Percentiles rank a stretch among this genome's conserved stretches.
Evolutionary conservation across 2,113 vertebrate species (phyloP).

Genomic region (Neotoma lepida): DNA sequence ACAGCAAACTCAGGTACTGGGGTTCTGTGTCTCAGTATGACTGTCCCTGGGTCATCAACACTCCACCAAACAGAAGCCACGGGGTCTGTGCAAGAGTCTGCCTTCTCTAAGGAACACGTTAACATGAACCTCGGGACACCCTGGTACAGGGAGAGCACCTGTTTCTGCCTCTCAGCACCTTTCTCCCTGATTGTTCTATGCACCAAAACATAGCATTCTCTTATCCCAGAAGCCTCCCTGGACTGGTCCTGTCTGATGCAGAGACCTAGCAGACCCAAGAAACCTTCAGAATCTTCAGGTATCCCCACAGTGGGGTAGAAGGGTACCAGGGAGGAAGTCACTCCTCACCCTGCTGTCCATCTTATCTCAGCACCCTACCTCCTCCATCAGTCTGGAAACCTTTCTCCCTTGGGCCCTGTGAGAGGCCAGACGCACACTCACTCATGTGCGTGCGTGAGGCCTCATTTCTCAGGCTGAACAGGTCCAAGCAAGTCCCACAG

Average conservation of each 20-base stretch:
- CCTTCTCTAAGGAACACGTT: neutral
- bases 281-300: neutral
- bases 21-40: neutral
- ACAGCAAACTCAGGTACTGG: neutral
- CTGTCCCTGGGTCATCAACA: neutral
- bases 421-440: neutral
- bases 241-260: neutral
- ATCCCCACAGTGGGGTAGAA: too few species aligned
- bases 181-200: neutral
- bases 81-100: neutral
- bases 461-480: conserved; percentile 62
- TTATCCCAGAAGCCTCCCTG: neutral
- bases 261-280: neutral
- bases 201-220: neutral
- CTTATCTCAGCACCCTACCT: neutral
- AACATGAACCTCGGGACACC: neutral
- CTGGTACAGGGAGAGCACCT: too few species aligned
- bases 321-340: neutral
- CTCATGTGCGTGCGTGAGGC: neutral
- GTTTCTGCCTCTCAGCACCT: neutral
- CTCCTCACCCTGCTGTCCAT: too few species aligned
- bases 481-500: conserved; percentile 49
- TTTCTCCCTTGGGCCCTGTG: neutral
- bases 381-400: neutral
- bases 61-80: neutral